Evolutionary conservation across 2,113 vertebrate genomes (phyloP), one percentile per base, ranked within the genome.

Genomic region (Sinocyclocheilus maitianheensis): DNA sequence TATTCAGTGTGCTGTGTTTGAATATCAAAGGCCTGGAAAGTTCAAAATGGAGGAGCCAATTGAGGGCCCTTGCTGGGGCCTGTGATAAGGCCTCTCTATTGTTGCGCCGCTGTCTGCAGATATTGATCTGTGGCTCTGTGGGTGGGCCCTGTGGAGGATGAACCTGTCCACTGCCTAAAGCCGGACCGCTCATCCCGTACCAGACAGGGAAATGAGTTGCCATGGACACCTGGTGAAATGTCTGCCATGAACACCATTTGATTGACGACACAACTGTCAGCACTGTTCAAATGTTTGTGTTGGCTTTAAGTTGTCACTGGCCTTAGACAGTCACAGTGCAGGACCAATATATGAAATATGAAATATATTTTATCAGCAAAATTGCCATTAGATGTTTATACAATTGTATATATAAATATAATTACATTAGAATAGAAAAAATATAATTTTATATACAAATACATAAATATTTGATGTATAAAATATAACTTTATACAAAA

Each of bases 171-270:
- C 60, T 69, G 69, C 86, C 78, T 80, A 58, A 88, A 87, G 76
- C 85, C 71, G 65, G 76, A 80, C 24, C 46, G 40, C 77, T 84
- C 82, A 84, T 87, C 82, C 83, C 67, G 58, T 60, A n/a, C 84
- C 60, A 65, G 84, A 84, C 65, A 79, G 76, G 85, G 76, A 88
- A 85, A 88, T 85, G 83, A 88, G 88, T 84, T 86, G 83, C 87
- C 88, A 87, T 84, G 72, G 88, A 88, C 87, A 82, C 51, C 22
- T 72, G 85, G 83, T 53, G 85, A 85, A 85, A 83, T 55, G 62
- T 81, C 78, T 87, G 77, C 26, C 51, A 62, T 22, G 46, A 72
- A 87, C 75, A 46, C 53, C 6, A 18, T 84, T 81, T 87, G 88
- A 89, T 84, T 74, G 84, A 84, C 58, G 81, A 84, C 58, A 65